Conservation (phyloP, 2,888 invertebrate species). For the Hylaea fasciaria region DNA sequence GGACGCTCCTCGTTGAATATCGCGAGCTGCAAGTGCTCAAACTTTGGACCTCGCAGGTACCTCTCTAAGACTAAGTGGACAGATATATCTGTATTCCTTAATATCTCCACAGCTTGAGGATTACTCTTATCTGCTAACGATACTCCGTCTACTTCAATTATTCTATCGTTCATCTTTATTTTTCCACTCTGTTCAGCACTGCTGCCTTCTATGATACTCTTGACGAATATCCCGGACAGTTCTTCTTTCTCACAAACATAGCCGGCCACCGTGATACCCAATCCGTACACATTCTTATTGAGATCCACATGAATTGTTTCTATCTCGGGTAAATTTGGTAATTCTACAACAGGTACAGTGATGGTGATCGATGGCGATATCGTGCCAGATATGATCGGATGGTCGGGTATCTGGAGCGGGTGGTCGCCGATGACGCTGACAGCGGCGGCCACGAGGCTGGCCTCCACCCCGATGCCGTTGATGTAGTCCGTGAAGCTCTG, state of each 20-base stretch:
- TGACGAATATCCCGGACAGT: conserved; percentile 99
- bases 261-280: conserved; percentile 98
- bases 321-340: conserved; percentile 92
- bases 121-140: conserved; percentile 96
- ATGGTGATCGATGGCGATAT: conserved; percentile 79
- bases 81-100: conserved; percentile 96
- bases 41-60: conserved; percentile 96
- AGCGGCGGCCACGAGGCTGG: conserved; percentile 69
- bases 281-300: conserved; percentile 95
- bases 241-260: conserved; percentile 99
- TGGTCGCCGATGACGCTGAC: conserved; percentile 79
- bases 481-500: conserved; percentile 74
- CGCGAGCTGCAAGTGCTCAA: conserved; percentile 95
- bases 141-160: conserved; percentile 97
- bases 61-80: conserved; percentile 96
- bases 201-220: conserved; percentile 98
- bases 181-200: conserved; percentile 96
- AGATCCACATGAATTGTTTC: conserved; percentile 96
- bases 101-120: conserved; percentile 97
- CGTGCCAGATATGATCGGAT: conserved; percentile 65
- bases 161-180: conserved; percentile 98
- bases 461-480: conserved; percentile 58
- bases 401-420: conserved; percentile 73
- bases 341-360: conserved; percentile 74
- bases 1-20: conserved; percentile 87